Base-by-base conservation (phyloP, 2,113 vertebrate genomes). In the Shinisaurus crocodilurus region DNA sequence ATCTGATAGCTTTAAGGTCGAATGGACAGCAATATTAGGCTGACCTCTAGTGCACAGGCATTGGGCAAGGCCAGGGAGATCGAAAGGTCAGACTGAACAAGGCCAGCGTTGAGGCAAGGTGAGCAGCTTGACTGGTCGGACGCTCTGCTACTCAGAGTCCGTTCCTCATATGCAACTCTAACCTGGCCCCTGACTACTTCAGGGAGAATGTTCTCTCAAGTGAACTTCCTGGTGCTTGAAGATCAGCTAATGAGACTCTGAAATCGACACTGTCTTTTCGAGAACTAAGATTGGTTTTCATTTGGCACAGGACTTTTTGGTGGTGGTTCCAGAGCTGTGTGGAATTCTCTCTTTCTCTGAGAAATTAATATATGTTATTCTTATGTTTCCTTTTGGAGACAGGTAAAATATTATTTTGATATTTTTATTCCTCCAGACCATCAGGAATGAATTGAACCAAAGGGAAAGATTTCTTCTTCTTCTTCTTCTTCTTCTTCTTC, bases 1-100 rank as follows among this genome's bases (percentile, higher is more conserved):
- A 97, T 95, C 95, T 94, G 84, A 63, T 85, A 60, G 85, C 90
- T 95, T 95, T 95, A 90, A 96, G 92, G 93, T 90, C 2, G 6
- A 93, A 54, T 1, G 89, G 80, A 1, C 83, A 92, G 82, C 86
- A 93, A 86, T 50, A 88, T 89, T 87, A 54, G 87, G 74, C 2
- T 79, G 82, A 95, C 95, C 95, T 94, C 77, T 50, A n/a, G 16
- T 32, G 76, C 89, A 4, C 13, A 86, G 92, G 37, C 12, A 3
- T 69, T 82, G 91, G 85, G 85, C 69, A 89, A 54, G 85, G 85
- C 69, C 6, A 1, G 45, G 87, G 10, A 85, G 65, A 70, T 86
- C 60, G 1, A 4, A 80, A 90, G 90, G 90, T 43, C 48, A 37
- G 74, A 45, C 16, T 76, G 91, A 89, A 69, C 91, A 54, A 48